Conservation (phyloP, 2,113 vertebrate genomes). For the Pholis gunnellus region DNA sequence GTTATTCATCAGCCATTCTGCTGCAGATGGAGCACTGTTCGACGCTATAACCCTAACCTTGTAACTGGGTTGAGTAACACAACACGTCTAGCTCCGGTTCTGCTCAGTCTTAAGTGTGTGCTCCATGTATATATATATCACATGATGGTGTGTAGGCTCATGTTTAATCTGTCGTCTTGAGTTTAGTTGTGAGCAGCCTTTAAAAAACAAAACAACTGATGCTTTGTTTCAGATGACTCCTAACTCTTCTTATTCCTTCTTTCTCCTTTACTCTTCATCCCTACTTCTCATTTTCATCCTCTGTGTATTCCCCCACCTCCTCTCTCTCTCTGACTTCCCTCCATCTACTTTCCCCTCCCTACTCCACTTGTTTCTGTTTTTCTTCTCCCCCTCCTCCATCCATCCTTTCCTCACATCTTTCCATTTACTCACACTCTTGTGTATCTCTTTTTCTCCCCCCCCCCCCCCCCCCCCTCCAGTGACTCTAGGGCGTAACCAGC, state of each 20-base stretch:
- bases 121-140: background rate
- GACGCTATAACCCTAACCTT: slow-evolving; percentile 28
- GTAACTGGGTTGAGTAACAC: slow-evolving; percentile 29
- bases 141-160: background rate
- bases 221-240: slow-evolving; percentile 24
- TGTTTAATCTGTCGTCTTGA: background rate
- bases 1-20: slow-evolving; percentile 64
- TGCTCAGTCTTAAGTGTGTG: background rate
- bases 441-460: background rate
- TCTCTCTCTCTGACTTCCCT: background rate
- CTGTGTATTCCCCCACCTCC: background rate
- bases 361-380: slow-evolving; percentile 9
- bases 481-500: slow-evolving; percentile 96
- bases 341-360: slow-evolving; percentile 10
- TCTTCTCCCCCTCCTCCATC: background rate
- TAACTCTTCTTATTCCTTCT: slow-evolving; percentile 15
- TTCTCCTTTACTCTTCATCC: slow-evolving; percentile 13
- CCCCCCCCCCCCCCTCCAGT: slow-evolving; percentile 80
- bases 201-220: background rate
- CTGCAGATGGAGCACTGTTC: slow-evolving; percentile 55
- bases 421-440: background rate
- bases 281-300: slow-evolving; percentile 33
- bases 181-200: slow-evolving; percentile 4
- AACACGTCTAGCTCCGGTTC: slow-evolving; percentile 13
- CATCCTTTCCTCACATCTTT: background rate